Evolutionary conservation across 2,888 invertebrate species (phyloP).

Genomic region (Polydrusus tereticollis): DNA sequence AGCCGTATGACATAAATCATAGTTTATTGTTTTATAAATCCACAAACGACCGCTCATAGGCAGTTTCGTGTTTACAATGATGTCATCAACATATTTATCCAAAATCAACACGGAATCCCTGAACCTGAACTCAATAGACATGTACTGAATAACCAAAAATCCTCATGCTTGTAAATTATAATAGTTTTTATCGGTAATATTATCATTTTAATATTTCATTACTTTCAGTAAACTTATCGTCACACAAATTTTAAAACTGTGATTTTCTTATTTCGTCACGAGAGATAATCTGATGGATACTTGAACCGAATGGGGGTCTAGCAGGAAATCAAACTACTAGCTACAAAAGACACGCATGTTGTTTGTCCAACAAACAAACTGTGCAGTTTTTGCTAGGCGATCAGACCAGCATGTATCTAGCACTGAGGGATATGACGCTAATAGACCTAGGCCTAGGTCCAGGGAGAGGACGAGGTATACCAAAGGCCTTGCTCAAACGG

Average conservation of each 20-base stretch:
- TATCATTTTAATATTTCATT: background rate
- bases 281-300: too few relatives aligned
- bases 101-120: conserved; percentile 2
- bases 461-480: too few relatives aligned
- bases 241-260: background rate
- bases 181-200: background rate
- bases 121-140: conserved; percentile 7
- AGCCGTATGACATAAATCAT: background rate
- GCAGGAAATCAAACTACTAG: too few relatives aligned
- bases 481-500: too few relatives aligned
- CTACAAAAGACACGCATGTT: too few relatives aligned
- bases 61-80: background rate
- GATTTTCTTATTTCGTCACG: too few relatives aligned
- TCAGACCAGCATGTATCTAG: too few relatives aligned
- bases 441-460: too few relatives aligned
- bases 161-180: background rate
- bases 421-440: too few relatives aligned
- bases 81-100: background rate
- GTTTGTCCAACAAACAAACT: too few relatives aligned
- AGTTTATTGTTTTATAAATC: conserved; percentile 1
- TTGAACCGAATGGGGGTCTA: too few relatives aligned
- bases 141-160: background rate
- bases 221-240: background rate
- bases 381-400: too few relatives aligned
- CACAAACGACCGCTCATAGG: background rate